phyloP scores from a whole-genome alignment of 2,888 invertebrate genomes.

The Synergus itoensis region DNA sequence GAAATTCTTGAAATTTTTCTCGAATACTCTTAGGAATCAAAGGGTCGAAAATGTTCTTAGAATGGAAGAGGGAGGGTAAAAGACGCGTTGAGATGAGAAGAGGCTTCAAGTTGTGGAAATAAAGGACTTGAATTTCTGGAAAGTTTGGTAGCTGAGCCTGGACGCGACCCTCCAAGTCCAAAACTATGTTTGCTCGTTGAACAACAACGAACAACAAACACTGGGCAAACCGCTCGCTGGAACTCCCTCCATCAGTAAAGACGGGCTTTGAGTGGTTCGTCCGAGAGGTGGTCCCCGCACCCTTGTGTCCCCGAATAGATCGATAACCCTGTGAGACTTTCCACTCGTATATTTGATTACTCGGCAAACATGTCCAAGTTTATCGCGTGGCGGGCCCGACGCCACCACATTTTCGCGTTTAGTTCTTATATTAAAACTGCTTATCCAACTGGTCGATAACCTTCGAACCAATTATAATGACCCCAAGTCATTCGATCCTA shows the following conservation, averaged over 20 bases:
- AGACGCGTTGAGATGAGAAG: conserved; percentile 57
- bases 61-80: not conserved
- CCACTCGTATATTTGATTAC: conserved; percentile 77
- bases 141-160: conserved; percentile 60
- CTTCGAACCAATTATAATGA: conserved; percentile 2
- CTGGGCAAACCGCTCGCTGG: conserved; percentile 63
- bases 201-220: conserved; percentile 72
- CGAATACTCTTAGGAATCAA: conserved; percentile 47
- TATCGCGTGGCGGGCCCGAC: conserved; percentile 66
- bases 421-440: conserved; percentile 55
- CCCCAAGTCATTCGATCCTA: conserved; percentile 10
- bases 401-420: conserved; percentile 59
- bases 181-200: conserved; percentile 72
- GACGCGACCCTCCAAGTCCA: conserved; percentile 60
- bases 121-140: conserved; percentile 67
- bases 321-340: conserved; percentile 74
- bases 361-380: conserved; percentile 76
- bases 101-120: conserved; percentile 59
- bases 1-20: conserved; percentile 66
- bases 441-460: conserved; percentile 46
- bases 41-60: conserved; percentile 32
- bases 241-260: conserved; percentile 59
- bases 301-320: conserved; percentile 63
- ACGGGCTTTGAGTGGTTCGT: conserved; percentile 65
- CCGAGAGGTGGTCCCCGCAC: conserved; percentile 53